These are phyloP conservation scores for Sminthurides bifidus DNA, from an alignment of 1,140 invertebrate species.

Conservation along the genomic window DNA sequence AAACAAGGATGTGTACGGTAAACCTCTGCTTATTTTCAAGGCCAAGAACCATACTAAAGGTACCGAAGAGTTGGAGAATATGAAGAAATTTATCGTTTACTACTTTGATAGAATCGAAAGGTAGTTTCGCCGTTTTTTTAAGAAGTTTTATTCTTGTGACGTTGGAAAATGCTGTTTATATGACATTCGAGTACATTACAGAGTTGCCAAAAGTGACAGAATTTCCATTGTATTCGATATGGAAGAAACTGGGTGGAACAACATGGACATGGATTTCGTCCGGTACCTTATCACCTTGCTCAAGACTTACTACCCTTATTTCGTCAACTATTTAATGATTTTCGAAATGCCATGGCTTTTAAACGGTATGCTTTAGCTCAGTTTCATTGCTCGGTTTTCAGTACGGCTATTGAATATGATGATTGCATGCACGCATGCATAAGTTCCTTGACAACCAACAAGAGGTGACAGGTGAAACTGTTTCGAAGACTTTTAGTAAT, in stretches of 20 bases:
- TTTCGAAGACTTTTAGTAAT: too few species aligned
- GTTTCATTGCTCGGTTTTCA: not conserved
- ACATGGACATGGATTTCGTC: constrained; percentile 78
- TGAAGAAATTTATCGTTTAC: constrained; percentile 72
- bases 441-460: too few species aligned
- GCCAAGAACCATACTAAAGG: constrained; percentile 66
- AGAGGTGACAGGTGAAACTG: too few species aligned
- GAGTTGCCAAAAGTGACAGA: constrained; percentile 56
- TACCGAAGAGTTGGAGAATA: constrained; percentile 53
- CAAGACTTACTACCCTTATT: constrained; percentile 79
- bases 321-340: constrained; percentile 80
- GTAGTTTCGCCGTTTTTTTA: constrained; percentile 36
- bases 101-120: constrained; percentile 75
- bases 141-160: not conserved
- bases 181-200: constrained; percentile 41
- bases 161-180: not conserved
- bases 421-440: too few species aligned
- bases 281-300: constrained; percentile 76
- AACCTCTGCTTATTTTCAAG: constrained; percentile 59
- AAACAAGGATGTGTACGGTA: constrained; percentile 68
- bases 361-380: constrained; percentile 48
- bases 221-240: constrained; percentile 84
- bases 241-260: constrained; percentile 65
- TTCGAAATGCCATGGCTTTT: constrained; percentile 92
- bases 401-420: too few species aligned